phyloP scores from a whole-genome alignment of 1,140 invertebrate genomes.

The Bombus picipes region DNA sequence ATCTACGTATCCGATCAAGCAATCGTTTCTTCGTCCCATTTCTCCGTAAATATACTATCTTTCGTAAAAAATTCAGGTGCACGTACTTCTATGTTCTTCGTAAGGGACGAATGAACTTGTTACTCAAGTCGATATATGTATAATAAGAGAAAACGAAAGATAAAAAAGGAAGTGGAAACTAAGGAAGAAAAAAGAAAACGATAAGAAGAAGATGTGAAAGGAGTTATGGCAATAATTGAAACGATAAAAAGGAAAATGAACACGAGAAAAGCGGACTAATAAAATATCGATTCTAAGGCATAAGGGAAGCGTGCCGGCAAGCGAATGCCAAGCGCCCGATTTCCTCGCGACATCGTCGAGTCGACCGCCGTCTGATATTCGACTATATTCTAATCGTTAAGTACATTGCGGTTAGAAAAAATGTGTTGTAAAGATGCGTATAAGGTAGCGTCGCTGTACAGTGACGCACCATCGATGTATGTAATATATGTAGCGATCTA shows the following conservation, averaged over 20 bases:
- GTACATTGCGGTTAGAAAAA: background rate
- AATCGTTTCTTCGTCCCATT: no score
- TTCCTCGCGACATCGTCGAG: no score
- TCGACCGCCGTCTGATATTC: background rate
- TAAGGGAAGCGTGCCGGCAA: slow-evolving; percentile 39
- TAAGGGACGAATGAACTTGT: background rate
- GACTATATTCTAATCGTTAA: background rate
- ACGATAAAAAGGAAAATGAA: background rate
- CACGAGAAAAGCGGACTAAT: slow-evolving; percentile 28
- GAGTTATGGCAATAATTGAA: background rate
- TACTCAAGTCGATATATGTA: background rate
- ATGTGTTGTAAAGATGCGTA: background rate
- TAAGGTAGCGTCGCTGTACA: background rate
- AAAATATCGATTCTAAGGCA: background rate
- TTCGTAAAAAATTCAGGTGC: no score
- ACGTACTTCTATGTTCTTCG: no score
- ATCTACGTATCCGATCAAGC: no score
- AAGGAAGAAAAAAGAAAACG: background rate
- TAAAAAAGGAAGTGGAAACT: no score
- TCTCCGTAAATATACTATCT: no score
- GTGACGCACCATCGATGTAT: background rate
- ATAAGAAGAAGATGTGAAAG: background rate
- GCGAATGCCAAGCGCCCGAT: background rate
- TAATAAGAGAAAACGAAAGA: background rate
- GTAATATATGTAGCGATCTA: background rate